Evolutionary conservation across 1,140 invertebrate genomes (phyloP).

Genomic region (Euwallacea fornicatus): DNA sequence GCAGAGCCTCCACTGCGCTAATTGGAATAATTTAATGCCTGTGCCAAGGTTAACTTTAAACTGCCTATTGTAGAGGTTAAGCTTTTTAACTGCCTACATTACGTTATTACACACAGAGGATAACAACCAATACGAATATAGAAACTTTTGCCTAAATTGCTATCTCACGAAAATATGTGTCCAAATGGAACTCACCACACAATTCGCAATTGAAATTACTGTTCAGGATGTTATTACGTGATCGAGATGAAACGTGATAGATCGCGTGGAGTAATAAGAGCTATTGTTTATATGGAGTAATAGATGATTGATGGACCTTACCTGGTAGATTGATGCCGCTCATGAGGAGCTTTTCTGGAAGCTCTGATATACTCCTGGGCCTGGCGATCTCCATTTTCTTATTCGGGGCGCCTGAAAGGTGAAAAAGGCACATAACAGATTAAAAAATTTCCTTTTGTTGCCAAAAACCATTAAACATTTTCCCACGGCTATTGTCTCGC

Average conservation of each 20-base stretch:
- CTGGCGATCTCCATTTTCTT: constrained; percentile 45
- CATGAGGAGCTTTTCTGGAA: constrained; percentile 59
- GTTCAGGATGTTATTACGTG: constrained; percentile 4
- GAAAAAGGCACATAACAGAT: background rate
- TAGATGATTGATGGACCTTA: constrained; percentile 42
- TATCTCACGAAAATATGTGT: constrained; percentile 1
- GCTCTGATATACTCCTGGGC: constrained; percentile 57
- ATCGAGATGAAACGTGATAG: constrained; percentile 14
- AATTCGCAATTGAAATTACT: constrained; percentile 2
- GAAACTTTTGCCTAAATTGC: background rate
- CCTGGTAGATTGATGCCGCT: constrained; percentile 62
- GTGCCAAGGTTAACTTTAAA: background rate
- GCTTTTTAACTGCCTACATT: too few relatives aligned
- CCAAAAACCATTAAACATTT: constrained; percentile 25
- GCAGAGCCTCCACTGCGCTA: constrained; percentile 17
- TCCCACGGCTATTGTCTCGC: constrained; percentile 28
- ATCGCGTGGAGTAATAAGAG: constrained; percentile 1
- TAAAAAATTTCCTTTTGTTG: constrained; percentile 15
- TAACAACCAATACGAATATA: too few relatives aligned
- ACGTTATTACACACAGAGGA: too few relatives aligned
- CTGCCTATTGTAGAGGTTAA: too few relatives aligned
- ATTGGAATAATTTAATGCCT: constrained; percentile 27
- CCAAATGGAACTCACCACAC: background rate
- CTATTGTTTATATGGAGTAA: background rate
- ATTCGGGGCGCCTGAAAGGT: constrained; percentile 40